These are phyloP conservation scores for Antigone vipio DNA, from an alignment of 2,113 vertebrate species.

Conservation along the genomic window DNA sequence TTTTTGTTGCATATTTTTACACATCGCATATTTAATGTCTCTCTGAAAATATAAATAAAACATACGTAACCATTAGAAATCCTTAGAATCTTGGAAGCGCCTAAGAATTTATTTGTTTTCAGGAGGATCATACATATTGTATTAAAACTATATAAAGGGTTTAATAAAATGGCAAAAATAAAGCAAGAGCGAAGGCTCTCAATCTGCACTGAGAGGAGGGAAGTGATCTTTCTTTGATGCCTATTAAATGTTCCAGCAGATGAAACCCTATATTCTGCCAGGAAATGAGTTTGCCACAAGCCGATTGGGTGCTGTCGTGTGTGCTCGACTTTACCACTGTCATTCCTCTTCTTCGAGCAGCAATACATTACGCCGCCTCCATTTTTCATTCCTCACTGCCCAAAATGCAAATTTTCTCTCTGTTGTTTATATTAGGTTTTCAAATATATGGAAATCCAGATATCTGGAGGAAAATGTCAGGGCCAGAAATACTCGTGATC, in stretches of 20 bases:
- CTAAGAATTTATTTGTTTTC: constrained; percentile 76
- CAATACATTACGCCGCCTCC: constrained; percentile 78
- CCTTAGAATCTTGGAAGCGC: constrained; percentile 67
- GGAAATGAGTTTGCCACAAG: constrained; percentile 83
- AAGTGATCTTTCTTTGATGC: constrained; percentile 79
- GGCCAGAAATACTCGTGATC: constrained; percentile 73
- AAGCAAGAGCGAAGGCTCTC: constrained; percentile 60
- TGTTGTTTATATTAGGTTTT: constrained; percentile 88
- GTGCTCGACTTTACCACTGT: constrained; percentile 72
- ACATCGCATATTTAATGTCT: constrained; percentile 52
- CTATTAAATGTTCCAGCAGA: constrained; percentile 82
- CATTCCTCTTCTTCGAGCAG: constrained; percentile 76
- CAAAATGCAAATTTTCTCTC: constrained; percentile 82
- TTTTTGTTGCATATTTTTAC: constrained; percentile 44
- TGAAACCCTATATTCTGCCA: constrained; percentile 81
- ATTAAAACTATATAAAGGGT: constrained; percentile 78
- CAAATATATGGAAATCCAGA: constrained; percentile 86
- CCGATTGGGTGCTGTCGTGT: constrained; percentile 73
- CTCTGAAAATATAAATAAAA: constrained; percentile 77
- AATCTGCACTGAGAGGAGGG: constrained; percentile 59
- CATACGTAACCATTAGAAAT: constrained; percentile 68
- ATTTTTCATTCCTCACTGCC: constrained; percentile 85
- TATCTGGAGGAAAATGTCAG: constrained; percentile 83
- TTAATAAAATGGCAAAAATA: constrained; percentile 77
- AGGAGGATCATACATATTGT: constrained; percentile 74